phyloP scores from a whole-genome alignment of 2,888 invertebrate species.

The Stenodema calcarata region DNA sequence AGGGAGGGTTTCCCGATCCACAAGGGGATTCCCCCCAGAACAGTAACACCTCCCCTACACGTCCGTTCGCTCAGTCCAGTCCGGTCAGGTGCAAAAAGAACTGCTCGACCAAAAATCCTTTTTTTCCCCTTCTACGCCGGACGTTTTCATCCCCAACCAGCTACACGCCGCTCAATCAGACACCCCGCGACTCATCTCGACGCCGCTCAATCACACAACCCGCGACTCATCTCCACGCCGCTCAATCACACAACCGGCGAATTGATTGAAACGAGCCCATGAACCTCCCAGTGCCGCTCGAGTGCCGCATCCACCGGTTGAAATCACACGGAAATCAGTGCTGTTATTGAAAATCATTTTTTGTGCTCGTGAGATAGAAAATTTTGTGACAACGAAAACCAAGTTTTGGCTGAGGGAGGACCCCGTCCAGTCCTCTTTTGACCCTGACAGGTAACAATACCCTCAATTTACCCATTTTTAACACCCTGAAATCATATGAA shows the following conservation, averaged over 20 bases:
- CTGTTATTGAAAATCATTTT: conserved; percentile 3
- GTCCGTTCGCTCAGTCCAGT: conserved; percentile 42
- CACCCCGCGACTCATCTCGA: too few relatives aligned
- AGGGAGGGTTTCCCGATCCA: neutral
- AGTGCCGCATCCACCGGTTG: neutral
- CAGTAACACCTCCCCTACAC: conserved; percentile 45
- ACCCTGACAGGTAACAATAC: conserved; percentile 36
- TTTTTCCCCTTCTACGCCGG: neutral
- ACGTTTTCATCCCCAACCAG: neutral
- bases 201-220: neutral
- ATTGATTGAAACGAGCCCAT: conserved; percentile 6
- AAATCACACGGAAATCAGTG: neutral
- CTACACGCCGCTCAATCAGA: neutral
- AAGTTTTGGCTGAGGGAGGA: conserved; percentile 49
- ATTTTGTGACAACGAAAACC: conserved; percentile 48
- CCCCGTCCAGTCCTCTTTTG: conserved; percentile 47
- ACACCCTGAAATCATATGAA: neutral
- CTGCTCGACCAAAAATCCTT: neutral
- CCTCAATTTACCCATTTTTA: neutral
- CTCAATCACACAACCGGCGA: neutral
- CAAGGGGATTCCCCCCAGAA: conserved; percentile 36
- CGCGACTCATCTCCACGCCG: neutral
- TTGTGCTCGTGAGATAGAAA: conserved; percentile 38
- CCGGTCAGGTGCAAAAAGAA: conserved; percentile 49
- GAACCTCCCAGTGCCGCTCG: conserved; percentile 15